These are phyloP conservation scores for Ceuthmochares aereus DNA, from an alignment of 2,113 vertebrate species.

Conservation along the genomic window DNA sequence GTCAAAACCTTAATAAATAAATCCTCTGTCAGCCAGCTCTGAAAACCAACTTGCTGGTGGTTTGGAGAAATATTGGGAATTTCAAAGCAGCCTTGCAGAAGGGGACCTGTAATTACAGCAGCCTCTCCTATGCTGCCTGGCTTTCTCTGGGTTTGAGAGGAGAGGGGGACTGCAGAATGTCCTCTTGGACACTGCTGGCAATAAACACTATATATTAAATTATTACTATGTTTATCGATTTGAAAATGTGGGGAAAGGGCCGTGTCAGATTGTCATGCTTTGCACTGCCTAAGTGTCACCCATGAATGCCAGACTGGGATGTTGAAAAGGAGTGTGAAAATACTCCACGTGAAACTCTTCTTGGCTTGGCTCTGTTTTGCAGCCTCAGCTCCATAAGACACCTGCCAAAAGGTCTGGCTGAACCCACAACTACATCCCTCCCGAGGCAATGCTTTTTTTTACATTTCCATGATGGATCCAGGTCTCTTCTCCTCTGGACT, in stretches of 20 bases:
- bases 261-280: neutral
- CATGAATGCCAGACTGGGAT: neutral
- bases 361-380: neutral
- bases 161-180: neutral
- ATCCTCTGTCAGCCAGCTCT: conserved; percentile 33
- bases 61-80: conserved; percentile 27
- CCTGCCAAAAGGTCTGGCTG: neutral
- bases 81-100: conserved; percentile 12
- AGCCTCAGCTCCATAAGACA: neutral
- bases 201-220: neutral
- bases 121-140: neutral
- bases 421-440: neutral
- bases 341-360: neutral
- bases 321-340: neutral
- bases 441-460: neutral
- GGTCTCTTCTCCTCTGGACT: neutral
- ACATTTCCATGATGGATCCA: neutral
- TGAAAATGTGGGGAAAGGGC: neutral
- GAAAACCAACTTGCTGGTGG: conserved; percentile 19
- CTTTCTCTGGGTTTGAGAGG: neutral
- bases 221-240: neutral
- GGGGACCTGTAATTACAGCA: neutral
- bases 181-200: neutral
- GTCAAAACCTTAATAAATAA: conserved; percentile 66
- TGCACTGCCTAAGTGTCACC: neutral